Conservation (phyloP, 2,888 invertebrate genomes). For the Caenorhabditis sinica region DNA sequence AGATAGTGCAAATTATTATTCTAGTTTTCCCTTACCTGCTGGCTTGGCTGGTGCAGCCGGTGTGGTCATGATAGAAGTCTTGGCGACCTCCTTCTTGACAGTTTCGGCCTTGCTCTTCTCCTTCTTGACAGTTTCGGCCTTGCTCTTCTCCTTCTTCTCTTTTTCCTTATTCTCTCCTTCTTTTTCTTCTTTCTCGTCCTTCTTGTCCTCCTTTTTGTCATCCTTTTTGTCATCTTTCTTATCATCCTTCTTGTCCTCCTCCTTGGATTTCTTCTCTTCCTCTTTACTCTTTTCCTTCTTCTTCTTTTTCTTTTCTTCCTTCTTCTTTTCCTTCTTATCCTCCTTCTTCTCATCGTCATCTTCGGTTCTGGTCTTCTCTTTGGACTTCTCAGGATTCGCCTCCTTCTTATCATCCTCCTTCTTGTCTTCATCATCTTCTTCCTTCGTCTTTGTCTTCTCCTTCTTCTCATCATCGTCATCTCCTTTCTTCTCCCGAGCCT, state of each 20-base stretch:
- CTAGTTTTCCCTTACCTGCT: neutral
- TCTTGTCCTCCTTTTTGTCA: neutral
- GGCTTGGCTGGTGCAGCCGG: neutral
- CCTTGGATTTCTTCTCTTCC: neutral
- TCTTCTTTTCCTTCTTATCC: neutral
- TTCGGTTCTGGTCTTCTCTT: constrained; percentile 7
- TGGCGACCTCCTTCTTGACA: neutral
- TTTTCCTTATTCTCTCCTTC: neutral
- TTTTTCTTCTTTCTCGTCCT: neutral
- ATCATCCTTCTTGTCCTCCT: neutral
- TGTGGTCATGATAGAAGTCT: constrained; percentile 2
- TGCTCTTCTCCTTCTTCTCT: neutral
- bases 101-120: neutral
- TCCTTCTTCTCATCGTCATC: neutral
- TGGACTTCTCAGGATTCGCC: no score
- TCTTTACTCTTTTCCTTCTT: neutral
- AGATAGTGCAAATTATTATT: neutral
- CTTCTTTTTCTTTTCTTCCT: neutral
- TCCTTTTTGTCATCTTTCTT: neutral
- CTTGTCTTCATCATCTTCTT: neutral
- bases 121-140: neutral
- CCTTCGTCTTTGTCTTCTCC: neutral
- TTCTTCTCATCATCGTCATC: neutral
- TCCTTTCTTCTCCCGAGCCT: no score
- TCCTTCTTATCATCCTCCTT: neutral